Percentiles rank a stretch among this genome's conserved stretches.
Conservation (phyloP, 2,113 vertebrate species). For the Potamarius usumacintae region DNA sequence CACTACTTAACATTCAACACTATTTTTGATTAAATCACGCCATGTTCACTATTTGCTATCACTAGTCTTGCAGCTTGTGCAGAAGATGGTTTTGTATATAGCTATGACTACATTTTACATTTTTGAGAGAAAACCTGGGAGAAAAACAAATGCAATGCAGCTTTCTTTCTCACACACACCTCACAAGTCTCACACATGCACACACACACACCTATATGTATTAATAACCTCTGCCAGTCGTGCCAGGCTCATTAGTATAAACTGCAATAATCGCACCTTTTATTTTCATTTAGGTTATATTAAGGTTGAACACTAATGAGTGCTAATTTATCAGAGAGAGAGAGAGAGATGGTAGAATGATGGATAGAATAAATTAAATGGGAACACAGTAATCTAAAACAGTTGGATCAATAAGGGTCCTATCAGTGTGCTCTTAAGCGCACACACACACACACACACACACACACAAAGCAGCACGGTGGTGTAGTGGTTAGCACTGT, state of each 20-base stretch:
- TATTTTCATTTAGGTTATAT: conserved; percentile 51
- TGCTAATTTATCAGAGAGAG: conserved; percentile 34
- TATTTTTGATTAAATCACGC: neutral
- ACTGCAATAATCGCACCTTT: conserved; percentile 49
- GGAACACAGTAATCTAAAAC: conserved; percentile 43
- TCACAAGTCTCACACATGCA: neutral
- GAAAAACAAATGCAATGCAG: neutral
- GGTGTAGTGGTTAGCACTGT: no score
- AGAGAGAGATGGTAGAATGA: neutral
- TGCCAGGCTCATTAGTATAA: conserved; percentile 31
- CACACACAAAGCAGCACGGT: neutral
- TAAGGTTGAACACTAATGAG: conserved; percentile 22
- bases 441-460: neutral
- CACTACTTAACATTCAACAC: neutral
- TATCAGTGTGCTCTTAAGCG: conserved; percentile 25
- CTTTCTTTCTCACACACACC: neutral
- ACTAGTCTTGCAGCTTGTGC: neutral
- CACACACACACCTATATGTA: neutral
- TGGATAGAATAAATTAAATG: conserved; percentile 27
- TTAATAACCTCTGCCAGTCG: conserved; percentile 41
- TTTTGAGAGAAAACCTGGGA: neutral
- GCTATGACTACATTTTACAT: neutral
- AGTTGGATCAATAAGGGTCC: conserved; percentile 35
- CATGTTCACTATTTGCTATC: neutral
- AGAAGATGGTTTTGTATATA: neutral